Conservation (phyloP, 2,888 invertebrate genomes). For the Leucoma salicis region DNA sequence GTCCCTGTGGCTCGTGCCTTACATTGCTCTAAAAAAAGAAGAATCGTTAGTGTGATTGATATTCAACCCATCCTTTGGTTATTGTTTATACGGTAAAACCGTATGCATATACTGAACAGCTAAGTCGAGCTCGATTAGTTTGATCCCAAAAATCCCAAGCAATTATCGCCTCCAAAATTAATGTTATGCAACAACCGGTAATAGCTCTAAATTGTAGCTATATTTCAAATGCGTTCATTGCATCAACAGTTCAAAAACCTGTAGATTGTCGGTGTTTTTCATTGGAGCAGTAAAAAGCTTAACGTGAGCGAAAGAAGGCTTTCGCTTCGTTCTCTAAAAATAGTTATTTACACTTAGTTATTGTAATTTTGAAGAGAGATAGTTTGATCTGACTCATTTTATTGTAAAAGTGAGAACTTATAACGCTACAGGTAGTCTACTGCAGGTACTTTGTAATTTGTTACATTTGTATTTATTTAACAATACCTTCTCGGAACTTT, state of each 20-base stretch:
- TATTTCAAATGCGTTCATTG: slow-evolving; percentile 10
- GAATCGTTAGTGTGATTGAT: too few species aligned
- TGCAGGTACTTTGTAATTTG: slow-evolving; percentile 1
- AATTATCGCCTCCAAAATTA: slow-evolving; percentile 55
- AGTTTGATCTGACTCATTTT: not conserved
- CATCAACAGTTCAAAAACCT: slow-evolving; percentile 37
- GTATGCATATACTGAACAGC: too few species aligned
- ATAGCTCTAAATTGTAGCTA: slow-evolving; percentile 44
- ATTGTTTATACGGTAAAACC: too few species aligned
- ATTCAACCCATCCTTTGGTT: too few species aligned
- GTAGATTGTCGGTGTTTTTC: slow-evolving; percentile 21
- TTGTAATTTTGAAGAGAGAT: slow-evolving; percentile 34
- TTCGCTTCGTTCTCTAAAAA: slow-evolving; percentile 22
- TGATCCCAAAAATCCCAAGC: too few species aligned
- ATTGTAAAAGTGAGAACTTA: not conserved
- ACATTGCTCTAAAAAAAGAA: too few species aligned
- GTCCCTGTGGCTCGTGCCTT: too few species aligned
- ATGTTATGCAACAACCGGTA: slow-evolving; percentile 46
- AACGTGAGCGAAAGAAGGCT: slow-evolving; percentile 38
- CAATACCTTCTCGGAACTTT: slow-evolving; percentile 7
- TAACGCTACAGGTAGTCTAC: not conserved
- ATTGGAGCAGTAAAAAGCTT: slow-evolving; percentile 27
- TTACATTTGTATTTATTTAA: slow-evolving; percentile 1
- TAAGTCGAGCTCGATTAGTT: too few species aligned
- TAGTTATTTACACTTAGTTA: slow-evolving; percentile 28